These are phyloP conservation scores for Leptinotarsa defecta DNA, from an alignment of 1,140 invertebrate species.

Conservation along the genomic window DNA sequence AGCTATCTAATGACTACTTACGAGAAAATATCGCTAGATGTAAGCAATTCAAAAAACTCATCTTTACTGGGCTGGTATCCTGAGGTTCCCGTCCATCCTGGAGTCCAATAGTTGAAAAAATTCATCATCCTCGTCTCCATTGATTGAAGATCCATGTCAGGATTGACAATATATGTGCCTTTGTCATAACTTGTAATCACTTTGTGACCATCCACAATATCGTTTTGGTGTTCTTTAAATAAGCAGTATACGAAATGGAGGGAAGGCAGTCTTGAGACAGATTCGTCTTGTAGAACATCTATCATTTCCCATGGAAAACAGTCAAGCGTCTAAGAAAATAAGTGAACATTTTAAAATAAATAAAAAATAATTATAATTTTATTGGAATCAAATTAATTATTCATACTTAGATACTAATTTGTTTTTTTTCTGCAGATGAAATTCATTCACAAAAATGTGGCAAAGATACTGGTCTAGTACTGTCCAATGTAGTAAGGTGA, in stretches of 20 bases:
- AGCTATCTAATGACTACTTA: slow-evolving; percentile 56
- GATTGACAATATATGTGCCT: slow-evolving; percentile 67
- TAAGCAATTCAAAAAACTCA: slow-evolving; percentile 64
- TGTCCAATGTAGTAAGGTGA: no score
- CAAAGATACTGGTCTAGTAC: no score
- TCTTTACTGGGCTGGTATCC: slow-evolving; percentile 62
- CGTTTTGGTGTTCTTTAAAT: slow-evolving; percentile 65
- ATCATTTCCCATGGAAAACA: slow-evolving; percentile 77
- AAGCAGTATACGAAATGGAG: slow-evolving; percentile 70
- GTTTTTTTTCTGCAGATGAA: no score
- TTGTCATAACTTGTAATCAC: slow-evolving; percentile 53
- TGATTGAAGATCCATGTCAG: slow-evolving; percentile 68
- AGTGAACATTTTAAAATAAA: no score
- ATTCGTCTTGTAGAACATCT: slow-evolving; percentile 64
- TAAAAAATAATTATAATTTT: no score
- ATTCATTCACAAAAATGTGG: no score
- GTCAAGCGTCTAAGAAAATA: slow-evolving; percentile 66
- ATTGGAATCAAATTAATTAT: no score
- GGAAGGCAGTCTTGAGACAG: slow-evolving; percentile 75
- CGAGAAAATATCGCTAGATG: slow-evolving; percentile 69
- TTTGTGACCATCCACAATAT: slow-evolving; percentile 64
- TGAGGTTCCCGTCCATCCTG: slow-evolving; percentile 68
- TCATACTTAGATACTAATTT: no score
- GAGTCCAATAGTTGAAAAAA: slow-evolving; percentile 67
- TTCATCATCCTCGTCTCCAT: slow-evolving; percentile 71